Conservation (phyloP, 2,113 vertebrate genomes). For the Cranoglanis bouderius region DNA sequence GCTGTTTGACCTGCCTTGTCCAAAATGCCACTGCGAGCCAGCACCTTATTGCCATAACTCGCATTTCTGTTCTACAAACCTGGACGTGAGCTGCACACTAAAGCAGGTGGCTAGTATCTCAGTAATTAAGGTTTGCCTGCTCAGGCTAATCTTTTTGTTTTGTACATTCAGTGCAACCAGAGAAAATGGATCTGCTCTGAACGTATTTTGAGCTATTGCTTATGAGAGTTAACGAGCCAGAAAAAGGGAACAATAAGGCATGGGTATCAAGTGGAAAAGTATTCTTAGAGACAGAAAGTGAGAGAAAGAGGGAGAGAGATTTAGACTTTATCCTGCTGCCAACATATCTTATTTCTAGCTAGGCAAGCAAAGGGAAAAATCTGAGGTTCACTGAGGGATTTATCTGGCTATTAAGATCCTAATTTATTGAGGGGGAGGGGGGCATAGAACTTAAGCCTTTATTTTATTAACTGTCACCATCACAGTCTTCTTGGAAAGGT, state of each 20-base stretch:
- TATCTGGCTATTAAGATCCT: background rate
- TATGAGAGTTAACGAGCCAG: constrained; percentile 32
- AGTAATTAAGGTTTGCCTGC: constrained; percentile 31
- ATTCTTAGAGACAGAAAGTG: background rate
- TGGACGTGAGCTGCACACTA: constrained; percentile 32
- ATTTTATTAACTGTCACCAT: constrained; percentile 14
- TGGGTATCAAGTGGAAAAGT: background rate
- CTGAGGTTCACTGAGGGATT: background rate
- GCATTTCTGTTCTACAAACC: constrained; percentile 31
- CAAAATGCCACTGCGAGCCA: background rate
- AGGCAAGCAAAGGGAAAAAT: background rate
- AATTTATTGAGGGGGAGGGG: background rate
- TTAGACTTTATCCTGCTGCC: constrained; percentile 15
- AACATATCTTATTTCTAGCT: constrained; percentile 14
- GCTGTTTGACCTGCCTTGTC: constrained; percentile 36
- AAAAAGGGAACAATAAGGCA: constrained; percentile 23
- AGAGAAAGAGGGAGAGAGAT: background rate
- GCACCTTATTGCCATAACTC: constrained; percentile 6
- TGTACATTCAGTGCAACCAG: constrained; percentile 7
- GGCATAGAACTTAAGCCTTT: background rate
- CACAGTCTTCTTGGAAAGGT: background rate
- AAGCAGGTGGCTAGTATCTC: constrained; percentile 4
- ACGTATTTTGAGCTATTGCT: constrained; percentile 16
- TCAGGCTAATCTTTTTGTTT: constrained; percentile 40
- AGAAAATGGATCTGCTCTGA: constrained; percentile 16